A percentile compares a stretch with the other conserved stretches of the same genome.
Evolutionary conservation across 1,140 invertebrate species (phyloP).

Genomic region (Saccostrea glomerata): DNA sequence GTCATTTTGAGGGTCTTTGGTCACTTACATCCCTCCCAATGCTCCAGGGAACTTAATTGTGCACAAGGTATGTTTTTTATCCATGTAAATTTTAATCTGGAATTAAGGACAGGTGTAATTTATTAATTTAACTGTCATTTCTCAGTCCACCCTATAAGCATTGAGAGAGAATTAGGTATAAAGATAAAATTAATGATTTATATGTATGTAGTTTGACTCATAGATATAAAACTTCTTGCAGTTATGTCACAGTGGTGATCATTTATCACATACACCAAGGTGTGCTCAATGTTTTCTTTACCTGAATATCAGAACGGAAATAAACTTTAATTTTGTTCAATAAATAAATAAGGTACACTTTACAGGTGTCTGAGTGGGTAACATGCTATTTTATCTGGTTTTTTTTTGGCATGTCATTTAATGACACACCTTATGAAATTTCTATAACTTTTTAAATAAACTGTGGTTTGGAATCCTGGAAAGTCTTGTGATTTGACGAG

Average conservation of each 20-base stretch:
- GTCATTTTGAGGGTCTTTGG: neutral
- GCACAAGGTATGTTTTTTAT: neutral
- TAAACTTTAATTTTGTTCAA: neutral
- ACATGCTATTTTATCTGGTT: no score
- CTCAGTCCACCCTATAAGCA: neutral
- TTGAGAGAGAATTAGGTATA: neutral
- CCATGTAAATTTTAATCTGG: neutral
- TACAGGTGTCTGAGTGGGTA: no score
- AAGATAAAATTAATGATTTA: neutral
- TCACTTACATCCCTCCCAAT: neutral
- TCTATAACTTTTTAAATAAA: no score
- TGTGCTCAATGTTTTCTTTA: neutral
- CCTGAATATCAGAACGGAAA: neutral
- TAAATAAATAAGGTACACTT: no score
- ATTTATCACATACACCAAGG: neutral
- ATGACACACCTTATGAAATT: no score
- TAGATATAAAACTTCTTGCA: neutral
- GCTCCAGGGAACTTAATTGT: neutral
- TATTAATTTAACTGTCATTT: neutral
- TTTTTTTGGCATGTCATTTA: no score
- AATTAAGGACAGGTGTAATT: neutral
- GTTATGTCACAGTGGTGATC: neutral
- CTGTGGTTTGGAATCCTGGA: no score
- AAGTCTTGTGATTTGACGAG: no score
- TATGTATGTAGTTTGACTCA: neutral